Base-by-base conservation (phyloP, 2,113 vertebrate genomes). In the Pristiophorus japonicus region DNA sequence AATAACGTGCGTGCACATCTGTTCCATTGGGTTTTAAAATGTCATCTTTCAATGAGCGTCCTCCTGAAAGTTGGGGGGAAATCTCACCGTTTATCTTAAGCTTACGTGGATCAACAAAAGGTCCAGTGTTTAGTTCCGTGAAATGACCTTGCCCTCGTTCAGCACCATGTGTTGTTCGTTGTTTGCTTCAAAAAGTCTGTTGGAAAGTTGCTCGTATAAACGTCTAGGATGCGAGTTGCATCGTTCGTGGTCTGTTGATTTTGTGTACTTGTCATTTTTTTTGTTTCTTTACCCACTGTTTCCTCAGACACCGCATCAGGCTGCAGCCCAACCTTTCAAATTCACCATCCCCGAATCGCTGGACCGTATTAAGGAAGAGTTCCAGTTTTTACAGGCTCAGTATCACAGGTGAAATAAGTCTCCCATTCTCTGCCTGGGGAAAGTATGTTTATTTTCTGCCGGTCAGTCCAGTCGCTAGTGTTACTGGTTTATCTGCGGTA, bases 331-430 rank as follows among this genome's bases (percentile, higher is more conserved):
- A 97, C 98, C 98, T 95, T 98, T 99, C 97, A 99, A 99, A 97
- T 99, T 99, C 97, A 99, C 99, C 38, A 98, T 99, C 96, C 98
- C 98, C 84, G 99, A 99, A 96, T 99, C 99, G 81, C 97, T 99
- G 97, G 99, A 99, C 96, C 98, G 99, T 96, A 99, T 99, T 97
- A 99, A 99, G 96, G 99, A 99, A 97, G 99, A 99, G 97, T 99
- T 99, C 97, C 98, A 99, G 98, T 99, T 99, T 96, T 97, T 99
- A 45, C 99, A 99, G 96, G 98, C 98, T 12, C 99, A 99, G 97
- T 99, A 99, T 97, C 99, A 99, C 98, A 99, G 99, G 99, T 99
- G 97, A 96, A 70, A 97, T 96, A 96, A 95, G 65, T 51, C 81
- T 34, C 67, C n/a, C 34, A 66, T 95, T 94, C 55, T 95, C 75